Base-by-base conservation (phyloP, 2,888 invertebrate genomes). In the Halictus ligatus region DNA sequence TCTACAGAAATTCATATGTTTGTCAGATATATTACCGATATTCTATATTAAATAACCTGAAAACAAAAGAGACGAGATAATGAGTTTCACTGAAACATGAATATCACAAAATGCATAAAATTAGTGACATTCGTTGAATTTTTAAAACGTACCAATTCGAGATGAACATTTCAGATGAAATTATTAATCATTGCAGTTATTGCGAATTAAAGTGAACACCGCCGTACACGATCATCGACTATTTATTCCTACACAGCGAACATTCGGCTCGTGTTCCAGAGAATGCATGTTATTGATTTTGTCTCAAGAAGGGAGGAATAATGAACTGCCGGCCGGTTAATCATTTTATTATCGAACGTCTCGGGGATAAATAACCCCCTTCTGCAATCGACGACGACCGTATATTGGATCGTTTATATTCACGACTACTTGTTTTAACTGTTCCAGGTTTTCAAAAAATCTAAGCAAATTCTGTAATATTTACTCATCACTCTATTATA, bases 251-350 rank as follows among this genome's bases (percentile, higher is more conserved):
- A 35, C 8, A 0, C 3, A 35, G 15, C 18, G 67, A 18, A 35
- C 40, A 21, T 35, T 10, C 18, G 67, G n/a, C 60, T 21, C 50
- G 21, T 54, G 71, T 15, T 35, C 35, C 48, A 73, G 48, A 54
- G 71, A 72, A 71, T 48, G n/a, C 64, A n/a, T 50, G 77, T 75
- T 81, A 83, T 81, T 60, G 80, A 83, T 83, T 75, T 50, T 50
- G 50, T 29, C 54, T 60, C 5, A n/a, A 54, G 25, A 76, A 21
- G 35, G 54, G 46, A 58, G n/a, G 29, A 18, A 18, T 25, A 75
- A 60, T 43, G 18, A 60, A 10, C 12, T 7, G 25, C 29, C 50
- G 12, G 5, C 13, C 40, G 40, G 29, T 82, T 82, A 75, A 82
- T 75, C 50, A 54, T 75, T 25, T 50, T 71, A 60, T 71, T 50